These are phyloP conservation scores for Archaeoteleia sp. DNA, from an alignment of 2,888 invertebrate species.

Conservation along the genomic window DNA sequence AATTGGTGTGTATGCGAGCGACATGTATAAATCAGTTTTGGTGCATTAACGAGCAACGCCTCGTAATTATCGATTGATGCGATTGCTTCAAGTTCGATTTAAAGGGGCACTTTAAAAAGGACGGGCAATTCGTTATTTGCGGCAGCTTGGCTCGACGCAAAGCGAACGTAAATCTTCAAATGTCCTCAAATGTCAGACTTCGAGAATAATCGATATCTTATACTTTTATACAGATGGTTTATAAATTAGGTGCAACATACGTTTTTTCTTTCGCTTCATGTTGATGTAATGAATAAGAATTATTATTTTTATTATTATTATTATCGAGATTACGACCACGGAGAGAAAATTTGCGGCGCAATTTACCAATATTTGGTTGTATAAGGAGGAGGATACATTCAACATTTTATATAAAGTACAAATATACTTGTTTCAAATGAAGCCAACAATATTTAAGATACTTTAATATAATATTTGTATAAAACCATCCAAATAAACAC, in stretches of 20 bases:
- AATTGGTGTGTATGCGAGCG: conserved; percentile 40
- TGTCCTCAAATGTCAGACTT: conserved; percentile 30
- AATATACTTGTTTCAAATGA: too few relatives aligned
- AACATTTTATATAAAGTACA: too few relatives aligned
- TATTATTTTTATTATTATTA: conserved; percentile 32
- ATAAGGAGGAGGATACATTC: too few relatives aligned
- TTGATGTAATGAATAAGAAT: conserved; percentile 2
- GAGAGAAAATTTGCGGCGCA: too few relatives aligned
- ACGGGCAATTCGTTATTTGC: conserved; percentile 40
- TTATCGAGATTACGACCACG: conserved; percentile 23
- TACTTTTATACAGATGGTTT: conserved; percentile 22
- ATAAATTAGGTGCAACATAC: conserved; percentile 19
- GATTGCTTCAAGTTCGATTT: conserved; percentile 46
- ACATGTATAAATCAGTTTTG: conserved; percentile 52
- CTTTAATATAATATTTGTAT: too few relatives aligned
- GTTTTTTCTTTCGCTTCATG: conserved; percentile 7
- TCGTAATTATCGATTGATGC: conserved; percentile 51
- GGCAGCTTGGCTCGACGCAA: conserved; percentile 10
- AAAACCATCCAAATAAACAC: too few relatives aligned
- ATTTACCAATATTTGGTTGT: too few relatives aligned
- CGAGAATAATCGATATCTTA: conserved; percentile 24
- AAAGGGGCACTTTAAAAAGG: conserved; percentile 37
- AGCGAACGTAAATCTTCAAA: conserved; percentile 39
- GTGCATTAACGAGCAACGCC: conserved; percentile 49
- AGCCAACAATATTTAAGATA: too few relatives aligned